Evolutionary conservation across 2,888 invertebrate genomes (phyloP).

Genomic region (Chorisops tibialis): DNA sequence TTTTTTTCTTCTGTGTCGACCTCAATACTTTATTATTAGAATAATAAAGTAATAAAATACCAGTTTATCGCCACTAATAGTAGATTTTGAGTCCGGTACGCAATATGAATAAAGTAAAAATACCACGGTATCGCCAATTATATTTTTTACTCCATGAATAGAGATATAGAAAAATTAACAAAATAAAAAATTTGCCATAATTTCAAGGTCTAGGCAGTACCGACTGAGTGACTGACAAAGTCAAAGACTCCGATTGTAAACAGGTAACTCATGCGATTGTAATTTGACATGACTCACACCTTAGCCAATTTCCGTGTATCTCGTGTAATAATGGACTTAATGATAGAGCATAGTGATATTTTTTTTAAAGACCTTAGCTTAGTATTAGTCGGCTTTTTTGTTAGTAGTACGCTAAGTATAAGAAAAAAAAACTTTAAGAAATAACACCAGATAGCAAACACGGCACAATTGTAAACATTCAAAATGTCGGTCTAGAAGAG

Average conservation of each 20-base stretch:
- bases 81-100: too few species aligned
- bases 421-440: background rate
- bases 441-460: background rate
- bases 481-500: background rate
- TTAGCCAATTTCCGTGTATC: background rate
- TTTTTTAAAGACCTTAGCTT: too few species aligned
- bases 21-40: too few species aligned
- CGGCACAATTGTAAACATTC: slow-evolving; percentile 2
- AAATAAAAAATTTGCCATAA: background rate
- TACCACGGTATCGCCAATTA: too few species aligned
- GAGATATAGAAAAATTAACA: background rate
- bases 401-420: background rate
- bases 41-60: too few species aligned
- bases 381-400: background rate
- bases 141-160: background rate
- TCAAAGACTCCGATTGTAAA: slow-evolving; percentile 8
- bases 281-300: slow-evolving; percentile 6
- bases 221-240: background rate
- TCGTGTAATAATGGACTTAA: background rate
- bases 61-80: too few species aligned
- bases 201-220: background rate
- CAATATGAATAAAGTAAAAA: too few species aligned
- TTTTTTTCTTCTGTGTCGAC: too few species aligned
- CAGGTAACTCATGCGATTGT: background rate
- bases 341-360: background rate